These are phyloP conservation scores for Oasisia sp. DNA, from an alignment of 2,888 invertebrate species.

Conservation along the genomic window DNA sequence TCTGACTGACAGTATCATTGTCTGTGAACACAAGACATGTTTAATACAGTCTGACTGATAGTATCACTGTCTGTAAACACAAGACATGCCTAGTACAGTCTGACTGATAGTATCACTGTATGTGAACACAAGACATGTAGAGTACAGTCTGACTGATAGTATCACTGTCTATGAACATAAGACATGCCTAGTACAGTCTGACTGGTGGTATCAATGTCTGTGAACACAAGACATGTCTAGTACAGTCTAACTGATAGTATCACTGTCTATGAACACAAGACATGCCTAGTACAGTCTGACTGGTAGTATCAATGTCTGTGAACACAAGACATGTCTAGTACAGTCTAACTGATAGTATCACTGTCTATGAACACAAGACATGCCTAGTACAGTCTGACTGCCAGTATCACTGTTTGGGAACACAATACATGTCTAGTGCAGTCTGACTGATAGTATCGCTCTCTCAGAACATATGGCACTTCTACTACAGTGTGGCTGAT, in stretches of 20 bases:
- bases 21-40: not conserved
- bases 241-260: not conserved
- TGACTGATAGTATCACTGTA: not conserved
- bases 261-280: not conserved
- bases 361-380: not conserved
- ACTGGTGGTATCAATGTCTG: not conserved
- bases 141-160: not conserved
- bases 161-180: not conserved
- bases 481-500: too few relatives aligned
- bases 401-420: too few relatives aligned
- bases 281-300: not conserved
- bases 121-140: not conserved
- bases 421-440: too few relatives aligned
- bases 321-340: not conserved
- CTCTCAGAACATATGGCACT: too few relatives aligned
- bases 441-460: too few relatives aligned
- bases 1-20: not conserved
- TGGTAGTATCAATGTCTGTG: not conserved
- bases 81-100: not conserved
- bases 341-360: not conserved
- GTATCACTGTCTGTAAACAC: not conserved
- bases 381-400: not conserved
- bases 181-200: not conserved
- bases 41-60: not conserved
- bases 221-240: not conserved